Base-by-base conservation (phyloP, 1,140 invertebrate genomes). In the Aphelinus atriplicis region DNA sequence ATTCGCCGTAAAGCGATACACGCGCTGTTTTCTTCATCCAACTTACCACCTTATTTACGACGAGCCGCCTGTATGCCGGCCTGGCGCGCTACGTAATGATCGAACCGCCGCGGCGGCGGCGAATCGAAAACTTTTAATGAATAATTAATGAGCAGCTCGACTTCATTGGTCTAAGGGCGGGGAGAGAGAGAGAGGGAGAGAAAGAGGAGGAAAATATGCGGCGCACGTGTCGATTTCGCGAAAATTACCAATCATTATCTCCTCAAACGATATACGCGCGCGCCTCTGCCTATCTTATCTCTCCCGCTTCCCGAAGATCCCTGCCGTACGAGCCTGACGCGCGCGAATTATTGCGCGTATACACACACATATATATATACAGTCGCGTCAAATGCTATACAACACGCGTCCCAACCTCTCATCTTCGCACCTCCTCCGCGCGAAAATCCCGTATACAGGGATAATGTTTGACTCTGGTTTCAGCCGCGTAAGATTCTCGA, bases 181-280 rank as follows among this genome's bases (percentile, higher is more conserved):
- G 26, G 26, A 26, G 26, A 26, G 26, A 26, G 26, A 26, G 26
- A 26, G 26, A 26, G 26, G 26, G 26, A 26, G 26, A 26, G 26
- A 26, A 26, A 26, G 26, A 26, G 26, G 26, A 26, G 26, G 26
- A 26, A 26, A 26, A 26, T 26, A 26, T 26, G 26, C 26, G 9
- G 26, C 60, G 4, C 47, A 71, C 51, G 73, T 60, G 73, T 70
- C 58, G 65, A 75, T 70, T 71, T 75, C 56, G n/a, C 42, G 50
- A 9, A 71, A 75, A 71, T 75, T 51, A 60, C 55, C 26, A 65
- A 63, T 69, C 60, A 75, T 68, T 74, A 68, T 57, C 50, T 46
- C 26, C 7, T 60, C 3, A 7, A 57, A 50, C 3, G 45, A 26
- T 26, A 26, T 26, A 26, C 26, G 26, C 26, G 26, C 26, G 26